These are phyloP conservation scores for Tiphia femorata DNA, from an alignment of 2,888 invertebrate species.

Conservation along the genomic window DNA sequence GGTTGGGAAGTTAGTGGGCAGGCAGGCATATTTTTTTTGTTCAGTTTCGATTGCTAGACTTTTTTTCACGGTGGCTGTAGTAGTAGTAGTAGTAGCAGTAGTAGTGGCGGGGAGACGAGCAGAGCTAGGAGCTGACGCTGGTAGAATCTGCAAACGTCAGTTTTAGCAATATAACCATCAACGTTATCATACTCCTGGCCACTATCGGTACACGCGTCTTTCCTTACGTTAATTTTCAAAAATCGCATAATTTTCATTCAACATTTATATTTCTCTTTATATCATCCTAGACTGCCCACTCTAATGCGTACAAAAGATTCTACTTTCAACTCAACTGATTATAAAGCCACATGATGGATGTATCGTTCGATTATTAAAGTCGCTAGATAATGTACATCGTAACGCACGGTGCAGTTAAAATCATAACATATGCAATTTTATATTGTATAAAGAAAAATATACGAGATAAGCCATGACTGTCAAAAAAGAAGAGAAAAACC, in stretches of 20 bases:
- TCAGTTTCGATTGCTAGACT: conserved; percentile 61
- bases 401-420: conserved; percentile 34
- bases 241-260: conserved; percentile 26
- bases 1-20: conserved; percentile 69
- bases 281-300: conserved; percentile 59
- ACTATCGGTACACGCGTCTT: conserved; percentile 45
- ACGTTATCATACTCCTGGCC: conserved; percentile 58
- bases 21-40: conserved; percentile 64
- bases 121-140: conserved; percentile 68
- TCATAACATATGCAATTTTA: too few species aligned
- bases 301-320: conserved; percentile 44
- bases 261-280: conserved; percentile 15
- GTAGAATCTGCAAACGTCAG: conserved; percentile 69
- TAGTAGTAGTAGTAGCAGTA: conserved; percentile 56
- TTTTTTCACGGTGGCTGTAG: conserved; percentile 68
- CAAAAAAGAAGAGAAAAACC: neutral
- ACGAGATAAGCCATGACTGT: too few species aligned
- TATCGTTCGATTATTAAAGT: conserved; percentile 21
- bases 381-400: conserved; percentile 30
- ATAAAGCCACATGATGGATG: conserved; percentile 39
- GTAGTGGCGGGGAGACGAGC: conserved; percentile 68
- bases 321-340: conserved; percentile 36
- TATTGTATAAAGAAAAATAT: too few species aligned
- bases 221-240: conserved; percentile 24
- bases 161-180: conserved; percentile 65